Base-by-base conservation (phyloP, 2,888 invertebrate genomes). In the Agapostemon virescens region DNA sequence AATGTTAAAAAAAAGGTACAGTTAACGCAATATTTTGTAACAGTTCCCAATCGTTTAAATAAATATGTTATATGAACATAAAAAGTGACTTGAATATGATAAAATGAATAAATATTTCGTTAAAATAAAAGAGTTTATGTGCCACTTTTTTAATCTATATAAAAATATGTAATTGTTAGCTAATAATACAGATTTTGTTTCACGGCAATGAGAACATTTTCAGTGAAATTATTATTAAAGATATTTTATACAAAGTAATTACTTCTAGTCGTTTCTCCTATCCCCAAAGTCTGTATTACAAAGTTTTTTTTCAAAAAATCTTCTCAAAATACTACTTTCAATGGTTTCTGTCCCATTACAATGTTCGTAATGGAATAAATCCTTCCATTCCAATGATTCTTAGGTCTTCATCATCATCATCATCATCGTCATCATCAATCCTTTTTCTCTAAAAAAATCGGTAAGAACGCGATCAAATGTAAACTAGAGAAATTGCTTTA, bases 291-390 rank as follows among this genome's bases (percentile, higher is more conserved):
- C 38, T 69, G 66, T 73, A 64, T 73, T 74, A 75, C 66, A 79
- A 84, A 77, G 67, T 64, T 66, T 71, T 79, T 55, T 55, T 17
- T 77, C 66, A 84, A 84, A 78, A 74, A 72, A 79, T 77, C 79
- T 84, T 79, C 82, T 69, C 70, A 74, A 79, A 78, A 79, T 72
- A 84, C 79, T 84, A 84, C 67, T 82, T 83, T 80, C 42, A 85
- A 82, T 79, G 82, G 86, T 83, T 85, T 85, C 84, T 81, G 82
- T 71, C 69, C 64, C 78, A 67, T 90, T 88, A 91, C 84, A 92
- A 90, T 70, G 90, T 91, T 88, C 91, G 90, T 86, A 92, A 91
- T 75, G 91, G 91, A 90, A 92, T 92, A 89, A 90, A 92, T 90
- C 91, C 92, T 83, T 91, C 90, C 89, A 91, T 89, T 89, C 91